A percentile compares a stretch with the other conserved stretches of the same genome.
Conservation (phyloP, 1,140 invertebrate species). For the Chymomyza costata region DNA sequence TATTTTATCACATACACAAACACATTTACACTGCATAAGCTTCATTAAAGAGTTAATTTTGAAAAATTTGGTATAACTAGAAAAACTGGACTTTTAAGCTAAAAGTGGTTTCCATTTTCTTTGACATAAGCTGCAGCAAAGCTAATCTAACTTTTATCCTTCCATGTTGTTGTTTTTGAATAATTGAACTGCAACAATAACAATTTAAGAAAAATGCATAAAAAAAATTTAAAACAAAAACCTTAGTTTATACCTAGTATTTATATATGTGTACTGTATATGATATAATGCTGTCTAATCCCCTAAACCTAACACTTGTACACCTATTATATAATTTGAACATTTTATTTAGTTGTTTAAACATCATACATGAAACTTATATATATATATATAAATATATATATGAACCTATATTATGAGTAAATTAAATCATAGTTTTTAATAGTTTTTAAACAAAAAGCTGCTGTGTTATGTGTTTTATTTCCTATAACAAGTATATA, state of each 20-base stretch:
- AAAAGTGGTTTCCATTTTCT: too few relatives aligned
- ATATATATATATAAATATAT: conserved; percentile 25
- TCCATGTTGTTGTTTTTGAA: conserved; percentile 66
- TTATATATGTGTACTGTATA: conserved; percentile 68
- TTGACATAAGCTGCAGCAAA: too few relatives aligned
- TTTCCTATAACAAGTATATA: too few relatives aligned
- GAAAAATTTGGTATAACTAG: too few relatives aligned
- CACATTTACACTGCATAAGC: too few relatives aligned
- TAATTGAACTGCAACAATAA: conserved; percentile 48
- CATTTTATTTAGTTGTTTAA: conserved; percentile 54
- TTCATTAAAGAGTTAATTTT: too few relatives aligned
- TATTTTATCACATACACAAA: conserved; percentile 11
- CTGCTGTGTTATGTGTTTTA: conserved; percentile 30
- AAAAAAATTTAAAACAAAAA: conserved; percentile 26
- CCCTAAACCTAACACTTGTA: conserved; percentile 60
- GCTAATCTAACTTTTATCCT: too few relatives aligned
- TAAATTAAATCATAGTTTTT: conserved; percentile 75
- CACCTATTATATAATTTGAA: conserved; percentile 65
- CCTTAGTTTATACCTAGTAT: conserved; percentile 69
- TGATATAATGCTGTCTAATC: conserved; percentile 66
- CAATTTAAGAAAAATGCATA: conserved; percentile 15
- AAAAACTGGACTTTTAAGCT: too few relatives aligned
- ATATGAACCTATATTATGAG: conserved; percentile 61
- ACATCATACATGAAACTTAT: conserved; percentile 16
- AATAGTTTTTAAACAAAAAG: conserved; percentile 71